Evolutionary conservation across 2,797 vertebrate genomes (phyloP).

Genomic region (Rousettus madagascariensis): DNA sequence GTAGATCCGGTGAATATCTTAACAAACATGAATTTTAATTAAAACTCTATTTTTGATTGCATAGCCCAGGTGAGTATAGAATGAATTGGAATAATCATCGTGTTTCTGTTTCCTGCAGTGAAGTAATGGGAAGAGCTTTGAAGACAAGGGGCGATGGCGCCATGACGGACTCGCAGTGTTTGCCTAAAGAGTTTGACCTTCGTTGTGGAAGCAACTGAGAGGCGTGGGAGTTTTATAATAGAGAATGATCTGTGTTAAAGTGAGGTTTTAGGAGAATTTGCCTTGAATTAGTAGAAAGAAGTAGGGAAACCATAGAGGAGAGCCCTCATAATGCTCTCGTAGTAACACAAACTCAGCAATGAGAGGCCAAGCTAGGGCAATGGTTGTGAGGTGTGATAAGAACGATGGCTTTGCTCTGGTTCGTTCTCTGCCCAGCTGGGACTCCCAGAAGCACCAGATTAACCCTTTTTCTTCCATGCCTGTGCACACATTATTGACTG

Average conservation of each 20-base stretch:
- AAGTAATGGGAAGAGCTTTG: background rate
- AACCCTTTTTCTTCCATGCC: background rate
- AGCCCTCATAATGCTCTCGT: background rate
- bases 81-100: background rate
- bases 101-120: background rate
- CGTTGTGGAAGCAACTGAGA: background rate
- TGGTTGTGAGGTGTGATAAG: no score
- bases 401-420: background rate
- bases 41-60: background rate
- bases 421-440: background rate
- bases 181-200: background rate
- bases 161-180: background rate
- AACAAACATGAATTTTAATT: conserved; percentile 56
- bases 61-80: background rate
- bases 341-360: rapidly evolving
- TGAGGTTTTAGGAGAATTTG: background rate
- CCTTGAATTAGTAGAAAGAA: background rate
- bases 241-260: background rate
- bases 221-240: background rate
- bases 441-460: background rate
- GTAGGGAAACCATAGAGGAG: background rate
- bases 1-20: background rate
- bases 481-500: rapidly evolving
- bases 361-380: background rate
- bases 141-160: background rate